Evolutionary conservation across 1,140 invertebrate genomes (phyloP).

Genomic region (Trinorchestia longiramus): DNA sequence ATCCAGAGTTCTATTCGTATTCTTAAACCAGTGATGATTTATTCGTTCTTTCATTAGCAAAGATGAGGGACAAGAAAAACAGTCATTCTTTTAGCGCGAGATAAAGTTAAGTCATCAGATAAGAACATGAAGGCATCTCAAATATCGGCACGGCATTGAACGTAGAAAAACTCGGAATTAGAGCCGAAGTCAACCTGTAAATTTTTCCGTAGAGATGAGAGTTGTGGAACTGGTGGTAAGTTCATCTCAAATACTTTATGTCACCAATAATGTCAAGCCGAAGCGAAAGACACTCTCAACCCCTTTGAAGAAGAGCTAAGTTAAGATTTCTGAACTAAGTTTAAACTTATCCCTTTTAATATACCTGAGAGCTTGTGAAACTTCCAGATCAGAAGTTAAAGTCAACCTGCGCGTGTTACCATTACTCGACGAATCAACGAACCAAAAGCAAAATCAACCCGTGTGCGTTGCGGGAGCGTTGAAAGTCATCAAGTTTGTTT

Average conservation of each 20-base stretch:
- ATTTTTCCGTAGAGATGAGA: background rate
- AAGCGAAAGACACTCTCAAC: background rate
- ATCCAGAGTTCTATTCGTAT: background rate
- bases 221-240: background rate
- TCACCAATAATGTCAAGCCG: background rate
- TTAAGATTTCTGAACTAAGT: background rate
- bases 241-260: background rate
- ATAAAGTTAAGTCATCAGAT: background rate
- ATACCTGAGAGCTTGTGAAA: background rate
- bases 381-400: background rate
- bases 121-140: background rate
- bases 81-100: background rate
- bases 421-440: background rate
- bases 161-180: background rate
- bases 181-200: background rate
- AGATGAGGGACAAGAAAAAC: background rate
- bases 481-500: constrained; percentile 25
- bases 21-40: background rate
- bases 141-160: background rate
- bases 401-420: background rate
- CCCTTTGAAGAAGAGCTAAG: background rate
- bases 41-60: background rate
- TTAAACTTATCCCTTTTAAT: background rate
- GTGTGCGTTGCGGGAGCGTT: background rate
- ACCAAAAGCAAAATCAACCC: background rate